These are phyloP conservation scores for Morphnarchus princeps DNA, from an alignment of 2,113 vertebrate genomes.

Conservation along the genomic window DNA sequence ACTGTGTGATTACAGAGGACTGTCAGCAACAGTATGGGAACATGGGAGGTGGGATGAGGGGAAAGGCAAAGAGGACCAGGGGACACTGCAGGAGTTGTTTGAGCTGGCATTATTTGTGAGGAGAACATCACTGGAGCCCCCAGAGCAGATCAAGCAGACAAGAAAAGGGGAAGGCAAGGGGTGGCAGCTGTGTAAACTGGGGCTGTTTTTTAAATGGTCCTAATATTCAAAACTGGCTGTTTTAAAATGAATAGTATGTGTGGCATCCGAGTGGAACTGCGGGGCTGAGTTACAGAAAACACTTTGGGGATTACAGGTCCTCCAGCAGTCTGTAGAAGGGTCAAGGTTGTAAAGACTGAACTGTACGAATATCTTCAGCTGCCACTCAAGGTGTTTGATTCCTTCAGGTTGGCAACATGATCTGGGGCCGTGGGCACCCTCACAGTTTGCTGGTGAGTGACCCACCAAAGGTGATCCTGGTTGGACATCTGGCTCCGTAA, in stretches of 20 bases:
- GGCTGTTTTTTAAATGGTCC: not conserved
- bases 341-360: not conserved
- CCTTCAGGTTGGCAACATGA: not conserved
- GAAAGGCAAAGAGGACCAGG: not conserved
- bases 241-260: not conserved
- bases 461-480: not conserved
- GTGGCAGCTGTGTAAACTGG: not conserved
- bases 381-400: not conserved
- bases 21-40: not conserved
- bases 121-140: not conserved
- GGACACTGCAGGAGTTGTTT: not conserved
- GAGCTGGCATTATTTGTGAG: not conserved
- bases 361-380: not conserved
- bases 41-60: not conserved
- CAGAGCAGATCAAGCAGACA: not conserved
- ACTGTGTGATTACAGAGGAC: not conserved
- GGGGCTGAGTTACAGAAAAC: not conserved
- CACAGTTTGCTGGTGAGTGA: not conserved
- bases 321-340: not conserved
- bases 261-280: not conserved
- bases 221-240: not conserved
- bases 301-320: not conserved
- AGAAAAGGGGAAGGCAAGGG: not conserved
- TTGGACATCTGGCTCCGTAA: accelerated
- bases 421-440: not conserved